phyloP scores from a whole-genome alignment of 2,113 vertebrate genomes.

The Rhea americana region DNA sequence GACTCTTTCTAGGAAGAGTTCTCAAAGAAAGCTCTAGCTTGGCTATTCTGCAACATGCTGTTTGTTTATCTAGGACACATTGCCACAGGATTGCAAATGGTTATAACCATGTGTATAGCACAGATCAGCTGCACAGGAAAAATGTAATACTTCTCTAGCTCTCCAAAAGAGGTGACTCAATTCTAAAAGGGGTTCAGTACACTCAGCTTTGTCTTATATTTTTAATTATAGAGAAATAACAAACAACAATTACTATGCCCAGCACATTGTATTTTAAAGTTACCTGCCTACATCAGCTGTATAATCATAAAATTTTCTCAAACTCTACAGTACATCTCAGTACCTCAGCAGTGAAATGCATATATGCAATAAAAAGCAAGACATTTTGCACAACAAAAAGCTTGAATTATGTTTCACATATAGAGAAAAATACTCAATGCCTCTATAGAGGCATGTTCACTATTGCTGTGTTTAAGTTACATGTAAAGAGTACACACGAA shows the following conservation, averaged over 20 bases:
- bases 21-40: background rate
- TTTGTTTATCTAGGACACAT: background rate
- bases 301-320: background rate
- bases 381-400: background rate
- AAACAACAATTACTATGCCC: background rate
- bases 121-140: background rate
- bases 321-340: background rate
- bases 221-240: background rate
- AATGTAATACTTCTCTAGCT: background rate
- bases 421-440: background rate
- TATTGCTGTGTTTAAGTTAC: background rate
- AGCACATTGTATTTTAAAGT: background rate
- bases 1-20: background rate
- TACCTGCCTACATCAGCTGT: background rate
- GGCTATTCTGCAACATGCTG: background rate
- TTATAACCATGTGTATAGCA: background rate
- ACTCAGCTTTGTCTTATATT: background rate
- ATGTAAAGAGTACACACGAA: fast-evolving
- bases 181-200: background rate
- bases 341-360: background rate
- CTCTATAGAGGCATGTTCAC: background rate
- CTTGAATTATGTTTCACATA: background rate
- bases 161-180: background rate
- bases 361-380: background rate
- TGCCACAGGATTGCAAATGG: background rate